Base-by-base conservation (phyloP, 2,888 invertebrate species). In the Polymixis lichenea region DNA sequence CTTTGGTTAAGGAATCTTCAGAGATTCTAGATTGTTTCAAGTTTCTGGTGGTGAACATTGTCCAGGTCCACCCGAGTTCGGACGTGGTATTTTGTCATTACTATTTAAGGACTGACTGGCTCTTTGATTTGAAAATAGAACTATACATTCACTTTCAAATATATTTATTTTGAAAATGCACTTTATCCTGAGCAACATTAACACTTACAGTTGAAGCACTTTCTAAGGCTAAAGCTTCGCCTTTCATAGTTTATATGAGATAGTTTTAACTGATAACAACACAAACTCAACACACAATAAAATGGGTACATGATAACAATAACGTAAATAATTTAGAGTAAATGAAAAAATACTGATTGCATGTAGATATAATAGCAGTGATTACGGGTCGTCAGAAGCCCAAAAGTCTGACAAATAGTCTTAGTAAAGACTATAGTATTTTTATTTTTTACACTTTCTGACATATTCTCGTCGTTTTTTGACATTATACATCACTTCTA, bases 1-100 rank as follows among this genome's bases (percentile, higher is more conserved):
- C 89, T 94, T 92, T 80, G 88, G 85, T 89, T 88, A 84, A 83
- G 90, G 92, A 94, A 93, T 94, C 93, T 94, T 92, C 86, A 82
- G 85, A 89, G 90, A 90, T 90, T 92, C 88, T 85, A 85, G 87
- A 92, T 94, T 93, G 92, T 92, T 93, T 77, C 86, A 77, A 89
- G 88, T 88, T 90, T 85, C 74, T 75, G 69, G 82, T 83, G 84
- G 80, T 78, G 65, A 81, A 68, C 71, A 81, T 58, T 77, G 69
- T 83, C 67, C 51, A 72, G 7, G n/a, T 60, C 19, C n/a, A 67
- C 46, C 66, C 51, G 66, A 69, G 38, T 77, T 74, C 51, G 49
- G 60, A 64, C 28, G 6, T 61, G 77, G 71, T 65, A 77, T 83
- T 77, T 82, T 25, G 58, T 58, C n/a, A 75, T 81, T 85, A 75